Evolutionary conservation across 2,797 vertebrate species (phyloP).

Genomic region (Lepus oiostolus): DNA sequence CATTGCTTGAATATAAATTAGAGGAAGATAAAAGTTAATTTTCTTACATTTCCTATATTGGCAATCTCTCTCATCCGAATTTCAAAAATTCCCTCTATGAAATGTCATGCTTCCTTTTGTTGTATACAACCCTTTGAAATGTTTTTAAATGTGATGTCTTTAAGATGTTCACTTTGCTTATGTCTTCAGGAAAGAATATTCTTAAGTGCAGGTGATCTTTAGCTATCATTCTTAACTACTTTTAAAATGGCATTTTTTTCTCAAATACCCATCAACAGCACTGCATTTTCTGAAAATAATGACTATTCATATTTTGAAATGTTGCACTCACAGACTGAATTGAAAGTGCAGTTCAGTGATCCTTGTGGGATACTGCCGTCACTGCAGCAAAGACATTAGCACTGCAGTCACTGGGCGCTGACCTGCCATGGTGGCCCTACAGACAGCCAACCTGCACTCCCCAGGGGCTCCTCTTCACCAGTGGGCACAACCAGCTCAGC

Average conservation of each 20-base stretch:
- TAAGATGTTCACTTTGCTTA: neutral
- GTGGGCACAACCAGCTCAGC: neutral
- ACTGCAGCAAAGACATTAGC: fast-evolving
- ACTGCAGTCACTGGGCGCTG: neutral
- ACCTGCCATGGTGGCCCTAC: no score
- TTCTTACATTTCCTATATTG: constrained; percentile 19
- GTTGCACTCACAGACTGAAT: neutral
- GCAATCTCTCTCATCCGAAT: constrained; percentile 1
- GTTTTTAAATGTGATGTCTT: neutral
- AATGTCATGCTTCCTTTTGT: neutral
- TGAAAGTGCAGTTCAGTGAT: neutral
- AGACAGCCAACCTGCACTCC: neutral
- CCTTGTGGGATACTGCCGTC: fast-evolving
- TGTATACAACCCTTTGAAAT: constrained; percentile 14
- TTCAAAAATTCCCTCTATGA: constrained; percentile 20
- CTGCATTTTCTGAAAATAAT: neutral
- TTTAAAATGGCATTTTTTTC: neutral
- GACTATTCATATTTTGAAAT: neutral
- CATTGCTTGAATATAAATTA: constrained; percentile 18
- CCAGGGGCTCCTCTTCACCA: neutral
- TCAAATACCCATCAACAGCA: neutral
- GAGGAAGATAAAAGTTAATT: constrained; percentile 41
- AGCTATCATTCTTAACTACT: neutral
- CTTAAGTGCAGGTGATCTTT: neutral
- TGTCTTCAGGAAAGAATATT: neutral